These are phyloP conservation scores for Danio albolineatus DNA, from an alignment of 2,797 vertebrate genomes.

Conservation along the genomic window DNA sequence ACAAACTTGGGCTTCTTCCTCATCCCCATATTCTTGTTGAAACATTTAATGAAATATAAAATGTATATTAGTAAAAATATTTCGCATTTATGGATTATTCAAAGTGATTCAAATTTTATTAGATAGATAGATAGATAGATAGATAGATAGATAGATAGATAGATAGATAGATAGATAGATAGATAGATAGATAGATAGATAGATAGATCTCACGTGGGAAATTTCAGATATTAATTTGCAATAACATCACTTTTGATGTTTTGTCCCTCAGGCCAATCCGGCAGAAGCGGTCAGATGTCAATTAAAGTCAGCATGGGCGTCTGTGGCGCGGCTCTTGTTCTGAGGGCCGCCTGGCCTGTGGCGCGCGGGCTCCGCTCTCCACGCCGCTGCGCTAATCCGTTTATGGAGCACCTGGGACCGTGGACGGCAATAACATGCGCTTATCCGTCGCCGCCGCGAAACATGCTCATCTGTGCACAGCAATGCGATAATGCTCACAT, in stretches of 20 bases:
- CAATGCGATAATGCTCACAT: constrained; percentile 22
- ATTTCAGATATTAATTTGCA: constrained; percentile 15
- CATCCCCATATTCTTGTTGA: not conserved
- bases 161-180: constrained; percentile 22
- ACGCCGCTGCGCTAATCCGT: constrained; percentile 66
- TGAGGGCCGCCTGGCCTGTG: constrained; percentile 47
- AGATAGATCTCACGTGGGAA: constrained; percentile 9
- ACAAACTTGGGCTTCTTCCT: not conserved
- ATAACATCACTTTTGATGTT: constrained; percentile 44
- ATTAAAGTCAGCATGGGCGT: constrained; percentile 44
- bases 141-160: constrained; percentile 7
- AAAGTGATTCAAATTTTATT: too few relatives aligned
- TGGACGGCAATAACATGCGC: constrained; percentile 68
- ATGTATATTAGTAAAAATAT: too few relatives aligned
- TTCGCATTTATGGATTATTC: too few relatives aligned
- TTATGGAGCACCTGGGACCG: constrained; percentile 72
- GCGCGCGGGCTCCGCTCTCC: constrained; percentile 47
- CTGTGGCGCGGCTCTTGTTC: constrained; percentile 30
- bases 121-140: constrained; percentile 34
- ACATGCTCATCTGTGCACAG: constrained; percentile 21
- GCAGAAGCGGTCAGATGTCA: constrained; percentile 49
- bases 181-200: constrained; percentile 30
- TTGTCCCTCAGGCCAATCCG: constrained; percentile 39
- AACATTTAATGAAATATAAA: not conserved
- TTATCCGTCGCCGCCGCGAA: constrained; percentile 38